Evolutionary conservation across 1,140 invertebrate genomes (phyloP).

Genomic region (Drosophila parabipectinata): DNA sequence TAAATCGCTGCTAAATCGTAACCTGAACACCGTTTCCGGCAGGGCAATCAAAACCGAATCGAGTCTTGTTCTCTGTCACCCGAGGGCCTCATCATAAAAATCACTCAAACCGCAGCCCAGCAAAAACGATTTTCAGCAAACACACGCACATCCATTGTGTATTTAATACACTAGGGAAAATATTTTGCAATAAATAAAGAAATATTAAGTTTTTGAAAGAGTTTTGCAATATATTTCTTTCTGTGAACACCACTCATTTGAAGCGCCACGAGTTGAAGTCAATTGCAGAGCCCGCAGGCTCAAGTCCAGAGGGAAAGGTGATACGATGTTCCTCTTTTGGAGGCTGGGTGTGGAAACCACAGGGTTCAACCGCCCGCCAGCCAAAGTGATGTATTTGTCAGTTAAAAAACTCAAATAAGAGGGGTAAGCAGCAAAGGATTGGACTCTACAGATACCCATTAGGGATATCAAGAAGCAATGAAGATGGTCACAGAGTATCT

Average conservation of each 20-base stretch:
- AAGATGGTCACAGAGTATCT: neutral
- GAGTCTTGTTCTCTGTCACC: conserved; percentile 42
- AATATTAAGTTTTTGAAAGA: neutral
- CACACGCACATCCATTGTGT: conserved; percentile 1
- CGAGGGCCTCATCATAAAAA: conserved; percentile 75
- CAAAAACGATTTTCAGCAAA: conserved; percentile 30
- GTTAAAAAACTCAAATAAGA: conserved; percentile 48
- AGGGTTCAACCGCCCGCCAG: conserved; percentile 41
- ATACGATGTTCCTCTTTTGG: conserved; percentile 19
- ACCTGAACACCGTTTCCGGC: conserved; percentile 75
- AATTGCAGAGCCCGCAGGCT: conserved; percentile 69
- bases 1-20: conserved; percentile 74
- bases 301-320: conserved; percentile 17
- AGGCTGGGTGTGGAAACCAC: conserved; percentile 51
- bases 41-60: conserved; percentile 66
- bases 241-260: conserved; percentile 40
- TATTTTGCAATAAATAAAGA: neutral
- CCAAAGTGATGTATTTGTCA: conserved; percentile 62
- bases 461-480: neutral
- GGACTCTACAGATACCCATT: conserved; percentile 20
- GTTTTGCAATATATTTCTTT: neutral
- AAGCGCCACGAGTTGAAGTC: conserved; percentile 77
- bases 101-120: conserved; percentile 69
- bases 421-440: neutral
- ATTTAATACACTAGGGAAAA: conserved; percentile 1